Base-by-base conservation (phyloP, 2,888 invertebrate species). In the Lithophane leautieri region DNA sequence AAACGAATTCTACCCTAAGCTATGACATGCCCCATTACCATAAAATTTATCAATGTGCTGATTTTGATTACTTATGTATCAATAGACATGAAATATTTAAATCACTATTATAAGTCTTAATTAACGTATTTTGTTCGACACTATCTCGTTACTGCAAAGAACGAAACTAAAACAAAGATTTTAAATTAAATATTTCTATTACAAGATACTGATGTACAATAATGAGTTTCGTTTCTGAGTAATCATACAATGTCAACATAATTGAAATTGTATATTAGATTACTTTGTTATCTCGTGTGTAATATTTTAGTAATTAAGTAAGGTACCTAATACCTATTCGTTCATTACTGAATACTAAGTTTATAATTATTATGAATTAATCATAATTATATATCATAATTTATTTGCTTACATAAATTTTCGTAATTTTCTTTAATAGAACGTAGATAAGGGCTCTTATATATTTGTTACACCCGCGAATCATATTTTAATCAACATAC, bases 211-310 rank as follows among this genome's bases (percentile, higher is more conserved):
- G n/a, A 67, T 54, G n/a, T 52, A 11, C 54, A 50, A 66, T 70
- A 60, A 79, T 63, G 50, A 47, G n/a, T 70, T 79, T 70, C 2
- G 28, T 63, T 70, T 78, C 14, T 63, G 25, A 82, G 58, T 40
- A 56, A 58, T 73, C 67, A 66, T 58, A 61, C 58, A 58, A 70
- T 22, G 28, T 62, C 70, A 54, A 63, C 6, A 14, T 72, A 67
- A 78, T 82, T 78, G 52, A 61, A 73, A 73, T 25, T 61, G 61
- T n/a, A 40, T 22, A 70, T 70, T 34, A 40, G 22, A 68, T 71
- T n/a, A 68, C 25, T 60, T 81, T 67, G 34, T 9, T 34, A 63
- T 63, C 28, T 63, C 67, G n/a, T 68, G 63, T 81, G 25, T 14
- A 68, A 68, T 42, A 63, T 28, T 70, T 70, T 40, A 14, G 22